Percentiles rank a stretch among this genome's conserved stretches.
These are phyloP conservation scores for Equus przewalskii DNA, from an alignment of 2,113 vertebrate genomes.

Conservation along the genomic window DNA sequence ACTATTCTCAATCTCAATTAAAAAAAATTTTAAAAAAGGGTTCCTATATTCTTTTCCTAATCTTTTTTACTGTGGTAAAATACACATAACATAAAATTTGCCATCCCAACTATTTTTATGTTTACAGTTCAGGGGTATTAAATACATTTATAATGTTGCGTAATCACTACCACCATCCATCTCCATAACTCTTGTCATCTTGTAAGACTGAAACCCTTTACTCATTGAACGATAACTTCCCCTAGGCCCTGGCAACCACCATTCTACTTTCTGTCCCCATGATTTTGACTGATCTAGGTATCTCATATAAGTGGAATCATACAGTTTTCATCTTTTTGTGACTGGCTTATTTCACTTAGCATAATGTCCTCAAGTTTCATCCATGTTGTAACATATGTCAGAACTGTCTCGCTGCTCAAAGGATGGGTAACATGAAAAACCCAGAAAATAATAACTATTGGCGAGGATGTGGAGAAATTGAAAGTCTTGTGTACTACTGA, in stretches of 20 bases:
- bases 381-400: background rate
- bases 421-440: background rate
- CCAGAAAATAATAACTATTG: background rate
- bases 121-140: background rate
- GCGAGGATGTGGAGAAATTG: background rate
- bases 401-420: background rate
- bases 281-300: background rate
- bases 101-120: background rate
- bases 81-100: background rate
- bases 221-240: background rate
- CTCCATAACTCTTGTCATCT: background rate
- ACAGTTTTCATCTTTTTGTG: background rate
- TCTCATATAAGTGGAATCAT: background rate
- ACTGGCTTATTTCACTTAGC: background rate
- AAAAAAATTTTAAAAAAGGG: no score
- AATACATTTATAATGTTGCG: background rate
- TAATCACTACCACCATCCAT: background rate
- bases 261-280: background rate
- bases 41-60: background rate
- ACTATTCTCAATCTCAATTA: no score
- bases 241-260: background rate
- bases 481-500: background rate
- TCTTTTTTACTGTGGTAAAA: background rate
- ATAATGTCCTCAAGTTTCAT: background rate
- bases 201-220: background rate